A percentile compares a stretch with the other conserved stretches of the same genome.
Conservation (phyloP, 2,888 invertebrate genomes). For the Parthenolecanium corni region DNA sequence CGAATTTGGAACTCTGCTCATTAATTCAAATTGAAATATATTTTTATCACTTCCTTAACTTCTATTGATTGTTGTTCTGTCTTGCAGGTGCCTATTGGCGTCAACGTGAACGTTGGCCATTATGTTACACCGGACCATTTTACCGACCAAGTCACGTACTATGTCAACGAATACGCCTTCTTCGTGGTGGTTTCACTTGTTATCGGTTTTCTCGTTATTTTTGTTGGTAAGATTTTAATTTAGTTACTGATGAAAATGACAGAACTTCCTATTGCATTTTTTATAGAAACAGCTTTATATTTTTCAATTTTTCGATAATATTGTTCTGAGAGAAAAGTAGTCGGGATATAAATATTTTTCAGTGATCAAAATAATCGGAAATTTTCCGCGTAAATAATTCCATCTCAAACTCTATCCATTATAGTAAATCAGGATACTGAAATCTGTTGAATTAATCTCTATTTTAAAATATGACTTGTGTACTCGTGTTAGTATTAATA, state of each 20-base stretch:
- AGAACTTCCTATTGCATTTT: not conserved
- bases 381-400: no score
- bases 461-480: no score
- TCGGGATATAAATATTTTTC: no score
- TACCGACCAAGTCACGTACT: slow-evolving; percentile 4
- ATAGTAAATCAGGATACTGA: no score
- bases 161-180: not conserved
- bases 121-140: slow-evolving; percentile 2
- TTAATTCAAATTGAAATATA: not conserved
- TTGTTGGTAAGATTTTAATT: slow-evolving; percentile 4
- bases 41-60: not conserved
- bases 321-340: not conserved
- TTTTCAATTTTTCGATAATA: no score
- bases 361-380: no score
- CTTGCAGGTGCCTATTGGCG: slow-evolving; percentile 6
- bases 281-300: no score
- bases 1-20: not conserved
- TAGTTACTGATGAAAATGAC: not conserved
- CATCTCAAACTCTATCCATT: no score
- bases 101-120: slow-evolving; percentile 6
- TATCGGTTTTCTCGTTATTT: not conserved
- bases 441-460: no score
- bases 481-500: no score
- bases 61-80: not conserved
- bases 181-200: not conserved